Evolutionary conservation across 2,113 vertebrate species (phyloP).

Genomic region (Axis porcinus): DNA sequence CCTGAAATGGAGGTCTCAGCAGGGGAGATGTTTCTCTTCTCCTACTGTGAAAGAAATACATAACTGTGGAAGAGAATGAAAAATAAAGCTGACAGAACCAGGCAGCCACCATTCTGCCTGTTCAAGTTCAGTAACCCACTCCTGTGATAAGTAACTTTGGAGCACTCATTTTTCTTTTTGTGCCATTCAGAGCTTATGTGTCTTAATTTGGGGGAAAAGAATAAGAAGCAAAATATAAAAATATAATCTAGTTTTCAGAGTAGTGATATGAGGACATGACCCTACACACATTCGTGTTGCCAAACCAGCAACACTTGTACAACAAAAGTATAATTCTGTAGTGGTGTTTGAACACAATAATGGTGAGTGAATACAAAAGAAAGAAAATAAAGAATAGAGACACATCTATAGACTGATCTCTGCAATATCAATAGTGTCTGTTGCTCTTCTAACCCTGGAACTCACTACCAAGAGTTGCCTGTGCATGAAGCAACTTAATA

Average conservation of each 20-base stretch:
- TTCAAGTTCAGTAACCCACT: neutral
- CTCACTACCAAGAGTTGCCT: neutral
- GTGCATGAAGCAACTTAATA: neutral
- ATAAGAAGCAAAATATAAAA: neutral
- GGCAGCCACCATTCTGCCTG: neutral
- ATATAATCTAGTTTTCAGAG: neutral
- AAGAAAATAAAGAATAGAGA: neutral
- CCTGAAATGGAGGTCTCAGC: neutral
- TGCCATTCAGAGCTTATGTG: neutral
- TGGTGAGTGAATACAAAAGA: too few relatives aligned
- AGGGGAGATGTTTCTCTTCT: neutral
- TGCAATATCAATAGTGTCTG: neutral
- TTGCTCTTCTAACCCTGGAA: neutral
- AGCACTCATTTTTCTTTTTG: neutral
- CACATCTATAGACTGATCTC: neutral
- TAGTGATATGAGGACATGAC: neutral
- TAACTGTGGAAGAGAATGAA: neutral
- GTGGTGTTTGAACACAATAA: neutral
- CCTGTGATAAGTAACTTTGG: rapidly evolving
- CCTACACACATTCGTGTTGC: neutral
- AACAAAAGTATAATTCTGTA: neutral
- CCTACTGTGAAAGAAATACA: neutral
- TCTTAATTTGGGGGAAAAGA: neutral
- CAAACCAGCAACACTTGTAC: neutral
- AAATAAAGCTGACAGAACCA: neutral